Evolutionary conservation across 2,888 invertebrate genomes (phyloP).

Genomic region (Tetropium fuscum): DNA sequence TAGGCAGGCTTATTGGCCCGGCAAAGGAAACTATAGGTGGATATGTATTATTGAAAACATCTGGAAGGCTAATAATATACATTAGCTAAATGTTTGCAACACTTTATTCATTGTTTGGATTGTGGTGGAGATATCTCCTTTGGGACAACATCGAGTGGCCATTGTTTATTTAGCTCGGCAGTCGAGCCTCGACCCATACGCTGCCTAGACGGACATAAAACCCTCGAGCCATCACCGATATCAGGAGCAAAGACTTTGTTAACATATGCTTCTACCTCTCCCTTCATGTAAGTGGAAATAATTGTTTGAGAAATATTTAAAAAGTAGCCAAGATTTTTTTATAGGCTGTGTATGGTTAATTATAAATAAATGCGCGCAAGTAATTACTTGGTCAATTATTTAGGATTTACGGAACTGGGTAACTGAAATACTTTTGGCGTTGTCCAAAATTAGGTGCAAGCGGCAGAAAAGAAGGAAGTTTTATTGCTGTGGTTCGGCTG

Average conservation of each 20-base stretch:
- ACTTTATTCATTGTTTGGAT: conserved; percentile 53
- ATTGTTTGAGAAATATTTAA: too few relatives aligned
- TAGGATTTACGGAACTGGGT: too few relatives aligned
- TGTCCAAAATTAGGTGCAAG: too few relatives aligned
- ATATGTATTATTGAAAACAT: conserved; percentile 46
- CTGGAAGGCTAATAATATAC: conserved; percentile 49
- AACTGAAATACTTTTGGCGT: too few relatives aligned
- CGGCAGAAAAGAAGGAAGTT: too few relatives aligned
- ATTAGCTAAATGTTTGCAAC: conserved; percentile 54
- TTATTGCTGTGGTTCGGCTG: too few relatives aligned
- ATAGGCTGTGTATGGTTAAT: too few relatives aligned
- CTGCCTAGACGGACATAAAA: conserved; percentile 23
- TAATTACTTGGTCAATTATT: too few relatives aligned
- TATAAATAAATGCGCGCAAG: too few relatives aligned
- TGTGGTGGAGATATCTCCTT: conserved; percentile 52
- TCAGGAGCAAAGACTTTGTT: conserved; percentile 21
- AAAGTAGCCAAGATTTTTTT: too few relatives aligned
- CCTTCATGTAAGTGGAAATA: too few relatives aligned
- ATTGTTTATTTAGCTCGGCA: conserved; percentile 55
- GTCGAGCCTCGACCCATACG: conserved; percentile 22
- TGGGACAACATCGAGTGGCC: conserved; percentile 58
- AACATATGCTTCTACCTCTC: conserved; percentile 30
- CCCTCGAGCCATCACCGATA: conserved; percentile 28
- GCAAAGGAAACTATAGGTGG: conserved; percentile 36
- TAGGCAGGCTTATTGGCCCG: conserved; percentile 21